Percentiles rank a stretch among this genome's conserved stretches.
These are phyloP conservation scores for Parelbella ahira DNA, from an alignment of 2,888 invertebrate genomes.

Conservation along the genomic window DNA sequence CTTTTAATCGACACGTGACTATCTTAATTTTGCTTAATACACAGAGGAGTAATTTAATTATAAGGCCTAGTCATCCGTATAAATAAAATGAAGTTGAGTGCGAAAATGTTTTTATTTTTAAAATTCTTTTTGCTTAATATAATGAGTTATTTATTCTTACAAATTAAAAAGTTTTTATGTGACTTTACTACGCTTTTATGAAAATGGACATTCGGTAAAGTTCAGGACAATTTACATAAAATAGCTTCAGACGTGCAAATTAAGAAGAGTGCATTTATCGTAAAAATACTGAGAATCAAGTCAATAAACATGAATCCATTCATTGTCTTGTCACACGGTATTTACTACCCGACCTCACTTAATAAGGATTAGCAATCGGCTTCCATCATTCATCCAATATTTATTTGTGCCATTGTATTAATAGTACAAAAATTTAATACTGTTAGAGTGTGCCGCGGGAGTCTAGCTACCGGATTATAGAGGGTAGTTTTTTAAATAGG, in stretches of 20 bases:
- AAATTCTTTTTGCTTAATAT: too few relatives aligned
- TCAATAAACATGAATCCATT: constrained; percentile 27
- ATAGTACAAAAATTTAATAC: constrained; percentile 76
- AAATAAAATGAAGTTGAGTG: constrained; percentile 16
- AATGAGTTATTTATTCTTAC: too few relatives aligned
- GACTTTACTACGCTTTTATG: too few relatives aligned
- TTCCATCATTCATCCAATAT: constrained; percentile 67
- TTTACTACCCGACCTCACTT: constrained; percentile 51
- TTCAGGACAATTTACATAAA: too few relatives aligned
- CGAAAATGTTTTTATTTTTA: too few relatives aligned
- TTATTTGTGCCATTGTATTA: constrained; percentile 74
- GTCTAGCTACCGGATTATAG: constrained; percentile 67
- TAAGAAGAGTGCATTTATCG: too few relatives aligned
- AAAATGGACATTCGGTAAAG: too few relatives aligned
- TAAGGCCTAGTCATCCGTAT: constrained; percentile 21
- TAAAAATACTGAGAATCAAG: too few relatives aligned
- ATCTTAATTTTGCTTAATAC: constrained; percentile 63
- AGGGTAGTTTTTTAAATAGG: constrained; percentile 79
- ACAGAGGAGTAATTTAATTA: constrained; percentile 48
- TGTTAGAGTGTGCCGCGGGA: constrained; percentile 69
- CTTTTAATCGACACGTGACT: constrained; percentile 67
- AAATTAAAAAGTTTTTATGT: too few relatives aligned
- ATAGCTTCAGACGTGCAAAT: constrained; percentile 14
- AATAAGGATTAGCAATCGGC: constrained; percentile 62
- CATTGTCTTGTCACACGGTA: constrained; percentile 29